These are phyloP conservation scores for Baccha elongata DNA, from an alignment of 2,888 invertebrate species.

Conservation along the genomic window DNA sequence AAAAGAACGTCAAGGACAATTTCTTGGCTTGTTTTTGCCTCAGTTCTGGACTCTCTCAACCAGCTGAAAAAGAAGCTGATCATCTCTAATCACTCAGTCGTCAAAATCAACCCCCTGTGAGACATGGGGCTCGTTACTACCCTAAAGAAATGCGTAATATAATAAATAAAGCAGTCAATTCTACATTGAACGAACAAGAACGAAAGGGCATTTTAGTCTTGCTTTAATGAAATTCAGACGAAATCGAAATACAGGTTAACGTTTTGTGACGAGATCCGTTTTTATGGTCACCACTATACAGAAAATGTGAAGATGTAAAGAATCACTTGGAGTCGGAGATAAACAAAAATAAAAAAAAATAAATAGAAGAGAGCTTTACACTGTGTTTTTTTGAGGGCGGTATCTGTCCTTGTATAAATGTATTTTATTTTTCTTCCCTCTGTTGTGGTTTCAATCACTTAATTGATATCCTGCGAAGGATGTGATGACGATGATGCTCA, in stretches of 20 bases:
- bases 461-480: slow-evolving; percentile 79
- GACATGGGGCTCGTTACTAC: background rate
- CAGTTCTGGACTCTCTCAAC: slow-evolving; percentile 7
- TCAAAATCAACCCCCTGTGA: slow-evolving; percentile 35
- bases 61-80: slow-evolving; percentile 46
- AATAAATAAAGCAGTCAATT: slow-evolving; percentile 52
- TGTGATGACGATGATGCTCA: slow-evolving; percentile 50
- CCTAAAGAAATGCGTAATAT: slow-evolving; percentile 20
- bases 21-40: slow-evolving; percentile 1
- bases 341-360: slow-evolving; percentile 2
- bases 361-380: background rate
- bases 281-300: slow-evolving; percentile 29
- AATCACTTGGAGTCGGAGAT: slow-evolving; percentile 17
- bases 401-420: background rate
- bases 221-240: slow-evolving; percentile 51
- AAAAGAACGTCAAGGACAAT: slow-evolving; percentile 32
- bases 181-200: slow-evolving; percentile 3
- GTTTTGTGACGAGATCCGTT: slow-evolving; percentile 56
- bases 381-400: background rate
- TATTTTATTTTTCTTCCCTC: slow-evolving; percentile 2
- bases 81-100: slow-evolving; percentile 63
- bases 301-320: slow-evolving; percentile 4
- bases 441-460: slow-evolving; percentile 80
- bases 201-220: slow-evolving; percentile 60
- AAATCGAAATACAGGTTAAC: slow-evolving; percentile 59